Base-by-base conservation (phyloP, 2,797 vertebrate species). In the Syngnathus rostellatus region DNA sequence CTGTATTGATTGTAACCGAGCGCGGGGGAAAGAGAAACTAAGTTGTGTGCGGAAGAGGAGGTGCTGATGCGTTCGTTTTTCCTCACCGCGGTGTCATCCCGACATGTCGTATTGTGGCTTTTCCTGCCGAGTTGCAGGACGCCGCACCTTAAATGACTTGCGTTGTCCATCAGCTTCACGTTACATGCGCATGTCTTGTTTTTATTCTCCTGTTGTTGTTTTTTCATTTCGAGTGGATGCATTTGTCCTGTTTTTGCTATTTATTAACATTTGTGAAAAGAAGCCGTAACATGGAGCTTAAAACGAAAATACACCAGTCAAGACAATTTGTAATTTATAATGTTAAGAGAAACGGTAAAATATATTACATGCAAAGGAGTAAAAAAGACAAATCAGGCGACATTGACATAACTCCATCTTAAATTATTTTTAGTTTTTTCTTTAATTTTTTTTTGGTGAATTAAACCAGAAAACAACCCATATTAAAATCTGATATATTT, bases 1-100 rank as follows among this genome's bases (percentile, higher is more conserved):
- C 89, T 80, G 87, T 94, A 97, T 97, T 94, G 94, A 98, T 95
- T 94, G 92, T 89, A 80, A 78, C 81, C 80, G 77, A 73, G 72
- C 81, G 73, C 79, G 87, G 87, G 63, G 48, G 50, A 88, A 5
- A 83, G 89, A 86, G 83, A 89, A 85, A 88, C 88, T 84, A 88
- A 90, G 88, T 91, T 84, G 86, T 87, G 89, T 82, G 83, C 83
- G 78, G 91, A 90, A 90, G 74, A 85, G 86, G 90, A 91, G 88
- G 82, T 86, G 88, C 88, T 89, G 88, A 87, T 87, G 83, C 85
- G 71, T 80, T 79, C 65, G 71, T 80, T 85, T 82, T 63, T 73
- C 7, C 37, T 39, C 8, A 2, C 62, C 62, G 17, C 16, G n/a
- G 37, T 86, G 84, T 86, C 81, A 81, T 77, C 68, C 67, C 85